Base-by-base conservation (phyloP, 2,888 invertebrate species). In the Drosophila anomalata region DNA sequence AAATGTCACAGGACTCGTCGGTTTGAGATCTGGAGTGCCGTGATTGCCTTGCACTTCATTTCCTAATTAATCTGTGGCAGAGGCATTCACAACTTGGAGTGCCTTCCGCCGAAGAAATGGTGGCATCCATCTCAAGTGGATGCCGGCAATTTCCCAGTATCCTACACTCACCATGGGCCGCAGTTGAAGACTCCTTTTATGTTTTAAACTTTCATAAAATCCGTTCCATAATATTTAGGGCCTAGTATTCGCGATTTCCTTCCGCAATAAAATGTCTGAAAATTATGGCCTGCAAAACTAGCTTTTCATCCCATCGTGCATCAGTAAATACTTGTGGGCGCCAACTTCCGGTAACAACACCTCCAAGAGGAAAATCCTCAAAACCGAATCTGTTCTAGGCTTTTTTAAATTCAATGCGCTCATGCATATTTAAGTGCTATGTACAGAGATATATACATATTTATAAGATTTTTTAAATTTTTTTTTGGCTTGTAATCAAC, bases 371-470 rank as follows among this genome's bases (percentile, higher is more conserved):
- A 17, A 39, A 39, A 14, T 39, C 39, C 12, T 33, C 33, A 12
- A 33, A 42, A 20, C 17, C 17, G 17, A 41, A 17, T 41, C 41
- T 42, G 41, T 42, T 42, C 17, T 3, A 42, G 44, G n/a, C 12
- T 7, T 11, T 11, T 44, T 47, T 36, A 54, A 47, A 55, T 55
- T 51, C 70, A 47, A 57, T 75, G 71, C 78, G 59, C 52, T 68
- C 57, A 68, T 78, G 78, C 76, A 83, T 83, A 77, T 79, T 83
- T 77, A 60, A 72, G 76, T 63, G 42, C n/a, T 36, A 14, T 36
- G 2, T n/a, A n/a, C n/a, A n/a, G 4, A 3, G n/a, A 36, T 14
- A 4, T 36, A 36, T 36, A 36, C n/a, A 36, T n/a, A 36, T 36
- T n/a, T 36, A 42, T 42, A 29, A 9, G 29, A 29, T 26, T 26